Evolutionary conservation across 2,797 vertebrate genomes (phyloP), one percentile per base, ranked within the genome.

Genomic region (Manis crassicaudata): DNA sequence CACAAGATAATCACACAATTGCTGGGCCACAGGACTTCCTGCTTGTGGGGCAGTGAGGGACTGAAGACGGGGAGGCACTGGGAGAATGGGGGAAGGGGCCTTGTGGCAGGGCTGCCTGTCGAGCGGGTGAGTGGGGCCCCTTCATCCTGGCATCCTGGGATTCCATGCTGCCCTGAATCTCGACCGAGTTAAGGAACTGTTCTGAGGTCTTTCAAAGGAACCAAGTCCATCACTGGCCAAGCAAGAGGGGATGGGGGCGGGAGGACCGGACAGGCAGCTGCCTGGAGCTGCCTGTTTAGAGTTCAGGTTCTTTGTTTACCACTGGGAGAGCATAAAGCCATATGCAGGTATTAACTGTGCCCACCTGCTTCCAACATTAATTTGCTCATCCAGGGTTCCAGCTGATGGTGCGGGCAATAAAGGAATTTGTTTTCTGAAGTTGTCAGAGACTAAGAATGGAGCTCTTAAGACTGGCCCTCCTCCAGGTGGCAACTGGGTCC

Each of bases 371-470:
- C 93, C 79, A 32, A 14, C 67, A 5, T 32, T 82, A 60, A 88
- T 83, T 58, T 27, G 50, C 54, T 67, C 88, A 50, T 27, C 81
- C 83, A 23, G 79, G 35, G 37, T 14, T 63, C 70, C 67, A 88
- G 86, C 58, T 70, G 37, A 17, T 17, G 95, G 88, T 0, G 1
- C 83, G 21, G 12, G 82, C 83, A 75, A 72, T 29, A 67, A 56
- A 79, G 87, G 40, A 70, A 93, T 85, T 92, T 87, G 89, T 70
- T 93, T 94, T 60, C 46, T 81, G 89, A 93, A 83, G 84, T 35
- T 97, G 86, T 79, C 40, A 20, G 70, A 91, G 58, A 67, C 85
- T 25, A 81, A 80, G 56, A 76, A 16, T 16, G 14, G 60, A 81
- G 72, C 54, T 72, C 77, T 46, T 50, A 3, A 80, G 83, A 85